phyloP scores from a whole-genome alignment of 2,113 vertebrate species.

The Diphyllodes magnificus region DNA sequence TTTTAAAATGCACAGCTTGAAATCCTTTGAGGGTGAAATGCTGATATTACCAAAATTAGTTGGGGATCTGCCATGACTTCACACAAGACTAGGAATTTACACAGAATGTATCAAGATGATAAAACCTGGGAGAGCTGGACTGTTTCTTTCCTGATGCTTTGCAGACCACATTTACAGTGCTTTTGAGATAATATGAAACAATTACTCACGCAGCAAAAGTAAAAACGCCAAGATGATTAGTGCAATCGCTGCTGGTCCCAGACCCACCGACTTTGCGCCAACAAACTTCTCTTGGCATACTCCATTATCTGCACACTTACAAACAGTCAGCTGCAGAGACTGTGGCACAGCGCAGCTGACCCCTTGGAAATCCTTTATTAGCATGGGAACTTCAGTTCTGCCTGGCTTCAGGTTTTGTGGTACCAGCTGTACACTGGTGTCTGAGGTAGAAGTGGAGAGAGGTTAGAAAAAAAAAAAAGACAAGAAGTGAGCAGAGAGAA shows the following conservation, averaged over 20 bases:
- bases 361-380: slow-evolving; percentile 70
- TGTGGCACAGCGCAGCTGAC: slow-evolving; percentile 66
- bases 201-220: slow-evolving; percentile 75
- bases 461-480: not conserved
- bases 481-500: not conserved
- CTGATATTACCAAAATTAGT: not conserved
- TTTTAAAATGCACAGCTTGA: not conserved
- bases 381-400: slow-evolving; percentile 50
- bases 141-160: not conserved
- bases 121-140: not conserved
- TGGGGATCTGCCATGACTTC: not conserved
- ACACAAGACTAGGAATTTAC: not conserved
- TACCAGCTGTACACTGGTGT: slow-evolving; percentile 60
- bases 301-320: slow-evolving; percentile 9
- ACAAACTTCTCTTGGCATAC: not conserved
- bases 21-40: not conserved
- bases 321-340: slow-evolving; percentile 57
- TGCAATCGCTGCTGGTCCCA: slow-evolving; percentile 63
- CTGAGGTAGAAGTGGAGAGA: not conserved
- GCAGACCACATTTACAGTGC: not conserved
- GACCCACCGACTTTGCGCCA: not conserved
- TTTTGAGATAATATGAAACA: not conserved
- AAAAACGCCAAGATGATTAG: slow-evolving; percentile 74
- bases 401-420: slow-evolving; percentile 20
- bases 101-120: not conserved